Evolutionary conservation across 2,888 invertebrate genomes (phyloP).

Genomic region (Liodrosophila aerea): DNA sequence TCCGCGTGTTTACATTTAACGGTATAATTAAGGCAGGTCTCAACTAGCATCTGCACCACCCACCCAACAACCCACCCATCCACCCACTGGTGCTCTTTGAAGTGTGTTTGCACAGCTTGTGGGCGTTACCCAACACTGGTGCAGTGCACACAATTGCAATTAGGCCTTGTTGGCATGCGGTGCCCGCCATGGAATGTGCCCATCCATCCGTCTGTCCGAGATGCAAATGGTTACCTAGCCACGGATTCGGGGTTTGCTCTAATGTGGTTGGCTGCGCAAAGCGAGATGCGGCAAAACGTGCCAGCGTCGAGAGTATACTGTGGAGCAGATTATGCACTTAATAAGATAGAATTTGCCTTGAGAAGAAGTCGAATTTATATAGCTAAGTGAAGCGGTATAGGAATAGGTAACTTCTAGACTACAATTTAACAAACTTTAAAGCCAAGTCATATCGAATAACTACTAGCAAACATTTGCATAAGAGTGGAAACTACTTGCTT

Average conservation of each 20-base stretch:
- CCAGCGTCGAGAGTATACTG: conserved; percentile 5
- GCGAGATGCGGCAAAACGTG: conserved; percentile 5
- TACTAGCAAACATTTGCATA: no score
- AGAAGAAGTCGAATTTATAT: no score
- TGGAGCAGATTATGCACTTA: conserved; percentile 6
- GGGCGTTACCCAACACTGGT: conserved; percentile 44
- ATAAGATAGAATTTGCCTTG: conserved; percentile 4
- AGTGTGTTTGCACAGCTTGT: conserved; percentile 56
- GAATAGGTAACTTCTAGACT: no score
- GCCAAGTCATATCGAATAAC: no score
- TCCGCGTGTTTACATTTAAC: conserved; percentile 49
- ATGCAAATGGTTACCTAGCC: conserved; percentile 20
- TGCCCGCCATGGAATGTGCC: conserved; percentile 20
- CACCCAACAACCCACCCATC: conserved; percentile 4
- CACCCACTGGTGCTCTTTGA: conserved; percentile 21
- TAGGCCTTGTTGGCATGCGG: conserved; percentile 56
- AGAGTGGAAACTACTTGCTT: no score
- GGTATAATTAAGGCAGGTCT: conserved; percentile 53
- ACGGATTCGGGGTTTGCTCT: conserved; percentile 29
- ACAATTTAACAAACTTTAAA: no score
- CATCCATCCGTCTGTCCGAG: conserved; percentile 19
- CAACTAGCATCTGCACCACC: conserved; percentile 16
- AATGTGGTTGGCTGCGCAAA: conserved; percentile 37
- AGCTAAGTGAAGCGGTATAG: no score
- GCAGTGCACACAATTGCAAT: conserved; percentile 54